Conservation (phyloP, 1,140 invertebrate species). For the Elymnias hypermnestra region DNA sequence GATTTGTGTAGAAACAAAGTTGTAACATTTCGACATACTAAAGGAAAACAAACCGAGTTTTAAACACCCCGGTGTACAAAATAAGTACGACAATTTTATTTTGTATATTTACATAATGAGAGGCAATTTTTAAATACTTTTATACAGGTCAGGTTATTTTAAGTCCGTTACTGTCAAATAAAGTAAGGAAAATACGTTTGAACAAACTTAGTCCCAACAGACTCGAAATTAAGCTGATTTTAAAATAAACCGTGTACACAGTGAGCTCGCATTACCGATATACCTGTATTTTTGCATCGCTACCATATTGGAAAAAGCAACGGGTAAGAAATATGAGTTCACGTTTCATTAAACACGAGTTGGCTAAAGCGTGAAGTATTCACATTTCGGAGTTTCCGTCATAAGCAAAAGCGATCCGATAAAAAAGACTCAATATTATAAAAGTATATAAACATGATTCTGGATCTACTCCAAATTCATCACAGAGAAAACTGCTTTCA, state of each 20-base stretch:
- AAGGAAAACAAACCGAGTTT: no score
- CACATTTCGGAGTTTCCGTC: slow-evolving; percentile 4
- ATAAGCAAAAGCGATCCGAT: slow-evolving; percentile 5
- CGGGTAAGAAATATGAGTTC: slow-evolving; percentile 11
- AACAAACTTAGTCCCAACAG: background rate
- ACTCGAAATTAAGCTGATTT: slow-evolving; percentile 1
- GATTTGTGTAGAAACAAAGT: no score
- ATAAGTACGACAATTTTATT: no score
- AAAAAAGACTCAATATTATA: background rate
- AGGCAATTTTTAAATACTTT: no score
- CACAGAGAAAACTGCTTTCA: background rate
- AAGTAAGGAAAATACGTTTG: background rate
- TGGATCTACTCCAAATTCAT: slow-evolving; percentile 1
- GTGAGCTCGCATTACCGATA: slow-evolving; percentile 1
- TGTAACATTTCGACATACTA: no score
- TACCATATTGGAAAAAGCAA: slow-evolving; percentile 10
- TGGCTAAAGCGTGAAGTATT: slow-evolving; percentile 7
- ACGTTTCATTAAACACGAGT: slow-evolving; percentile 11
- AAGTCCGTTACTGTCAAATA: no score
- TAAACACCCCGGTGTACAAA: no score
- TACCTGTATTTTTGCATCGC: slow-evolving; percentile 5
- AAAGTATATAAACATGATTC: slow-evolving; percentile 1
- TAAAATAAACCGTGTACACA: slow-evolving; percentile 4
- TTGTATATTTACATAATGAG: no score
- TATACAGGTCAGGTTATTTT: no score